phyloP scores from a whole-genome alignment of 2,888 invertebrate species.

The Amorpha juglandis region DNA sequence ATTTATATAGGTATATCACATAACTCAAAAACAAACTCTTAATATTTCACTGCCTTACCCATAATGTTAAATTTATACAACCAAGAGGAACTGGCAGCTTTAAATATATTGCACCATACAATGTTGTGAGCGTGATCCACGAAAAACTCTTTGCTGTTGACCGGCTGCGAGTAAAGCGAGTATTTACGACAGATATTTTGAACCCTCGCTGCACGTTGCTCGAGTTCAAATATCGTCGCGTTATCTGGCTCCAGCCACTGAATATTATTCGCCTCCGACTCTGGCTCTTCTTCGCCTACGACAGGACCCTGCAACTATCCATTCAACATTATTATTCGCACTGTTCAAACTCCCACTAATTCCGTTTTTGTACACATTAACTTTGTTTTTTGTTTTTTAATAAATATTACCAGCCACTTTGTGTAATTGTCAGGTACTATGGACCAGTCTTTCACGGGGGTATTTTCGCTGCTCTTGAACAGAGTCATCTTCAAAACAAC shows the following conservation, averaged over 20 bases:
- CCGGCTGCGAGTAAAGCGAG: constrained; percentile 61
- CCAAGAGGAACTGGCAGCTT: constrained; percentile 92
- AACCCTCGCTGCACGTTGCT: constrained; percentile 71
- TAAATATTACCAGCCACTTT: constrained; percentile 72
- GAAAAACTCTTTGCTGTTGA: constrained; percentile 90
- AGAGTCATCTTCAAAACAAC: constrained; percentile 79
- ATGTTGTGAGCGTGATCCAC: constrained; percentile 87
- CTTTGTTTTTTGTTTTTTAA: not conserved
- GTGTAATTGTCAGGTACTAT: constrained; percentile 77
- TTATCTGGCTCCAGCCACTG: constrained; percentile 73
- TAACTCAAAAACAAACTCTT: not conserved
- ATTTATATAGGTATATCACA: not conserved
- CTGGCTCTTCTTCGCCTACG: constrained; percentile 62
- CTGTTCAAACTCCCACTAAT: constrained; percentile 14
- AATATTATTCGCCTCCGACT: constrained; percentile 44
- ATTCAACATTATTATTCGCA: not conserved
- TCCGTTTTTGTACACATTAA: constrained; percentile 15
- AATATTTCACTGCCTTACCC: constrained; percentile 63
- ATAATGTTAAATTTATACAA: constrained; percentile 91
- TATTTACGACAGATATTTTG: constrained; percentile 77
- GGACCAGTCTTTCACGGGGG: constrained; percentile 68
- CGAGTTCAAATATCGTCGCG: constrained; percentile 74
- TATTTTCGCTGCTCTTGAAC: constrained; percentile 69
- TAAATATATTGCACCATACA: constrained; percentile 90
- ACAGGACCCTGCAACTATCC: constrained; percentile 71